Conservation (phyloP, 2,888 invertebrate species). For the Ephialtes manifestator region DNA sequence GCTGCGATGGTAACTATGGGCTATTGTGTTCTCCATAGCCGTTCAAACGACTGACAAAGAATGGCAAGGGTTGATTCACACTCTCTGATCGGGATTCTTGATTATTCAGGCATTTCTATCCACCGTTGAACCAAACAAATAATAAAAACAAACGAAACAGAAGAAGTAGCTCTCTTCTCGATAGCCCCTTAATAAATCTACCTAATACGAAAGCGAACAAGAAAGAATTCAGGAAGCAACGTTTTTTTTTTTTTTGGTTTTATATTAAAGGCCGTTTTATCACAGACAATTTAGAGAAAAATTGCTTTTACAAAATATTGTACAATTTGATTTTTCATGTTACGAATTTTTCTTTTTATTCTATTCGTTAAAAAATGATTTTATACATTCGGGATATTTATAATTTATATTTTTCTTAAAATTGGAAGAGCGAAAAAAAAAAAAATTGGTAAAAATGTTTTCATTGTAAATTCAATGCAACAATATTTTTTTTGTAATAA, state of each 20-base stretch:
- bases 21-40: background rate
- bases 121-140: constrained; percentile 50
- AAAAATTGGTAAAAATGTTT: too few relatives aligned
- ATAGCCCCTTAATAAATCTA: constrained; percentile 78
- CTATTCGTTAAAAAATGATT: too few relatives aligned
- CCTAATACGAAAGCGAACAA: constrained; percentile 73
- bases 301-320: too few relatives aligned
- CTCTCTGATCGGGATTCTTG: constrained; percentile 74
- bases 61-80: constrained; percentile 73
- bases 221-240: constrained; percentile 65
- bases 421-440: too few relatives aligned
- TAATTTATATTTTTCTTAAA: too few relatives aligned
- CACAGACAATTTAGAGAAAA: background rate
- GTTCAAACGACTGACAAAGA: constrained; percentile 12
- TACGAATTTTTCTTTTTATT: too few relatives aligned
- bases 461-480: too few relatives aligned
- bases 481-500: too few relatives aligned
- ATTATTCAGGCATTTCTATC: constrained; percentile 76
- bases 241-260: constrained; percentile 46
- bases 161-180: constrained; percentile 68
- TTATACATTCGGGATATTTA: too few relatives aligned
- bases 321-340: too few relatives aligned
- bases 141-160: background rate
- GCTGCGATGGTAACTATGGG: background rate
- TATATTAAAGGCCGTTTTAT: background rate